phyloP scores from a whole-genome alignment of 2,888 invertebrate species.

The Agrotis clavis region DNA sequence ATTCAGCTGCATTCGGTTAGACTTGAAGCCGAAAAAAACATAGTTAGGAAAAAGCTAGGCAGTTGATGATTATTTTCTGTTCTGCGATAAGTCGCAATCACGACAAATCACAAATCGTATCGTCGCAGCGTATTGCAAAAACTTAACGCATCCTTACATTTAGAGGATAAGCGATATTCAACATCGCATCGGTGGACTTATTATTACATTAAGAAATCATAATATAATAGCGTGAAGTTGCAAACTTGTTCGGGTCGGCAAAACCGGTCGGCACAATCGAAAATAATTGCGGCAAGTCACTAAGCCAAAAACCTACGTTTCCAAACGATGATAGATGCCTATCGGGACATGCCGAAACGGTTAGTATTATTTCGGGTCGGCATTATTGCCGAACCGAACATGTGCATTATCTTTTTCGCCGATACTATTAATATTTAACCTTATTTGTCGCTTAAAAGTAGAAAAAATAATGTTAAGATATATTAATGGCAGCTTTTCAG shows the following conservation, averaged over 20 bases:
- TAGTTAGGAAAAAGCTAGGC: too few species aligned
- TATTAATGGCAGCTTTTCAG: background rate
- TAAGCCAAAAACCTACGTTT: too few species aligned
- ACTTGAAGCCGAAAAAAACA: too few species aligned
- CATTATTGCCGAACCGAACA: background rate
- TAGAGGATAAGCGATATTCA: constrained; percentile 28
- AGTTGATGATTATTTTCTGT: background rate
- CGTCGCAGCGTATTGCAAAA: constrained; percentile 32
- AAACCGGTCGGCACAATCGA: background rate
- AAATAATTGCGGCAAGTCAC: background rate
- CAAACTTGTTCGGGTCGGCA: background rate
- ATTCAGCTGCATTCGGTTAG: too few species aligned
- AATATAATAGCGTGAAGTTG: constrained; percentile 3
- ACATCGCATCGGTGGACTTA: constrained; percentile 47
- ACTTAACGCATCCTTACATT: constrained; percentile 21
- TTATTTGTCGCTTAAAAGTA: constrained; percentile 35
- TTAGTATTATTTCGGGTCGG: too few species aligned
- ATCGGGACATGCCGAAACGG: too few species aligned
- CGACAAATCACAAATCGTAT: background rate
- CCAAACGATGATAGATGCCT: too few species aligned
- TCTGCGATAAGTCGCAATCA: background rate
- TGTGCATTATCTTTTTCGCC: background rate
- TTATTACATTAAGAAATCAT: constrained; percentile 8
- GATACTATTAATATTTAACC: constrained; percentile 18
- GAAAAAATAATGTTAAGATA: constrained; percentile 1